Percentiles rank a stretch among this genome's conserved stretches.
Evolutionary conservation across 2,888 invertebrate genomes (phyloP).

Genomic region (Smittia sp.): DNA sequence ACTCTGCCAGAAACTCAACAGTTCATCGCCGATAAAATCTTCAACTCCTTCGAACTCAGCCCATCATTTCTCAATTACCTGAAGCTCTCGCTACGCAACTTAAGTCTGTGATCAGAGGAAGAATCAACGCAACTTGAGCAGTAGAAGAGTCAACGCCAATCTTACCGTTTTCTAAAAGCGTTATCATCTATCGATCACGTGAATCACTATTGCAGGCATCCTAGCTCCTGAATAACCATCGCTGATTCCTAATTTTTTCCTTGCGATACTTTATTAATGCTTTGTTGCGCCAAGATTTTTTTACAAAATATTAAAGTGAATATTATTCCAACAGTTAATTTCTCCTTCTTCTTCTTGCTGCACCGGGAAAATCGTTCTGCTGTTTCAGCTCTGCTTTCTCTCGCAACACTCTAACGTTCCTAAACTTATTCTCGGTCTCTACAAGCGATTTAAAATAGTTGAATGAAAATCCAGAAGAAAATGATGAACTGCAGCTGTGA

Average conservation of each 20-base stretch:
- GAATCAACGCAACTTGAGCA: too few species aligned
- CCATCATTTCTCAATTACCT: not conserved
- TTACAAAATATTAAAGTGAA: conserved; percentile 28
- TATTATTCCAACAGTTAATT: conserved; percentile 15
- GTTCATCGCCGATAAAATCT: not conserved
- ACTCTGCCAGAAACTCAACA: not conserved
- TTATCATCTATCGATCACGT: too few species aligned
- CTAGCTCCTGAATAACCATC: not conserved
- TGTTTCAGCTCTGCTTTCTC: not conserved
- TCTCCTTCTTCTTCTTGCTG: not conserved
- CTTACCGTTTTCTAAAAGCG: too few species aligned
- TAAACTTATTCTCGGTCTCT: not conserved
- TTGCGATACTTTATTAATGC: conserved; percentile 29
- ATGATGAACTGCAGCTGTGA: not conserved
- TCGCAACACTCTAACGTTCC: not conserved
- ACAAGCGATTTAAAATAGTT: conserved; percentile 6
- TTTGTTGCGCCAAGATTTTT: not conserved
- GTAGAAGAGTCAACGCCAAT: too few species aligned
- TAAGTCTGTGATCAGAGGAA: not conserved
- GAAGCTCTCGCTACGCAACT: not conserved
- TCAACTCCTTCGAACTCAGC: not conserved
- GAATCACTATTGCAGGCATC: not conserved
- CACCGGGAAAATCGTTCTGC: not conserved
- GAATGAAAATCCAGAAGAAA: not conserved
- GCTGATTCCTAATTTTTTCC: not conserved